Percentiles rank a stretch among this genome's conserved stretches.
Evolutionary conservation across 2,113 vertebrate genomes (phyloP).

Genomic region (Dasyurus viverrinus): DNA sequence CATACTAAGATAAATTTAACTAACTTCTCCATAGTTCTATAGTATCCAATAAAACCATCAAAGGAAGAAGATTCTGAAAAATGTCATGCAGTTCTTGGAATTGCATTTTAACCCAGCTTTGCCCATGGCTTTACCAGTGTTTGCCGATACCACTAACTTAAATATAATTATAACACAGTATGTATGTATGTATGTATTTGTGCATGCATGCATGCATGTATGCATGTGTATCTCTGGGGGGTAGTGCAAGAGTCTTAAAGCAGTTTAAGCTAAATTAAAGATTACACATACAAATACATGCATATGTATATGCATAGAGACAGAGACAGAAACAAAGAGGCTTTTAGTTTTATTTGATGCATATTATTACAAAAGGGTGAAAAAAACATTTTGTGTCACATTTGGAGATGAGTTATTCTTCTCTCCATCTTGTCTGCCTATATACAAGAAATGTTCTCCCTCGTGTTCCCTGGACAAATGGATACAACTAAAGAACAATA

Average conservation of each 20-base stretch:
- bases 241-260: background rate
- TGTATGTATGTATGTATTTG: background rate
- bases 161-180: background rate
- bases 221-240: background rate
- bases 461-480: constrained; percentile 2
- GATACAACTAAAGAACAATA: background rate
- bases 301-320: background rate
- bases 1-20: background rate
- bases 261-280: background rate
- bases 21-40: background rate
- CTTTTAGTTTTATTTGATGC: background rate
- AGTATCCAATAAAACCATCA: background rate
- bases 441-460: background rate
- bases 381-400: constrained; percentile 6
- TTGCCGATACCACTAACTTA: background rate
- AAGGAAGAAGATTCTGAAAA: background rate
- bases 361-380: constrained; percentile 13
- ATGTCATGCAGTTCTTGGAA: background rate
- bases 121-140: background rate
- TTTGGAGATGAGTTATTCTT: constrained; percentile 13
- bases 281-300: background rate
- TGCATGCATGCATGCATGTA: background rate
- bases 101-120: background rate
- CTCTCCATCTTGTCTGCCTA: background rate
- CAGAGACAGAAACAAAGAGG: background rate